Evolutionary conservation across 2,113 vertebrate species (phyloP), one percentile per base, ranked within the genome.

Genomic region (Myotis davidii): DNA sequence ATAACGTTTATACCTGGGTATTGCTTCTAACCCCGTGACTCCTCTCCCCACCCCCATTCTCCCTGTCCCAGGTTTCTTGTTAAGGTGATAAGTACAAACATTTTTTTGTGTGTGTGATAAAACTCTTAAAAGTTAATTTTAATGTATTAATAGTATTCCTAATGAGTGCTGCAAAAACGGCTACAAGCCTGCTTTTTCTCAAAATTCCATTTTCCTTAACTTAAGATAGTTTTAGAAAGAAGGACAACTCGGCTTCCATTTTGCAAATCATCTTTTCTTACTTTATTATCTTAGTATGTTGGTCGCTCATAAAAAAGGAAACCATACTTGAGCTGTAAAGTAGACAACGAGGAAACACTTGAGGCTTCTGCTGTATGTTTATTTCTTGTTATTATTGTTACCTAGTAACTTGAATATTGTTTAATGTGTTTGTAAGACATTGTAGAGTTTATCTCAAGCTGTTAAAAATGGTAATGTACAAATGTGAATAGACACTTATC

Each of bases 401-500:
- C 98, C 97, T 98, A 98, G 97, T 98, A 98, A 99, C 98, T 99
- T 99, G 98, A 98, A 98, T 97, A 97, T 98, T 98, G 98, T 98
- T 98, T 98, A 98, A 98, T 98, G 98, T 98, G 98, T 98, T 98
- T 98, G 97, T 97, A 98, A 98, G 98, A 98, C 98, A 98, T 99
- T 98, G 98, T 98, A 98, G 98, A 98, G 98, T 98, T 99, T 98
- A 98, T 99, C 98, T 98, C 98, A 98, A 98, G 98, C 98, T 98
- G 98, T 99, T 98, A 98, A 99, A 98, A 98, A 98, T 98, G 98
- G 98, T 99, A 98, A 98, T 99, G 99, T 99, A 99, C 98, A 98
- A 98, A 98, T 99, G 98, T 99, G 99, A 99, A 99, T 99, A 99
- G 99, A 98, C 98, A 98, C 98, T 98, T 99, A 98, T 99, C 99